Percentiles rank a stretch among this genome's conserved stretches.
These are phyloP conservation scores for Halcyon chelicuti DNA, from an alignment of 2,797 vertebrate species.

Conservation along the genomic window DNA sequence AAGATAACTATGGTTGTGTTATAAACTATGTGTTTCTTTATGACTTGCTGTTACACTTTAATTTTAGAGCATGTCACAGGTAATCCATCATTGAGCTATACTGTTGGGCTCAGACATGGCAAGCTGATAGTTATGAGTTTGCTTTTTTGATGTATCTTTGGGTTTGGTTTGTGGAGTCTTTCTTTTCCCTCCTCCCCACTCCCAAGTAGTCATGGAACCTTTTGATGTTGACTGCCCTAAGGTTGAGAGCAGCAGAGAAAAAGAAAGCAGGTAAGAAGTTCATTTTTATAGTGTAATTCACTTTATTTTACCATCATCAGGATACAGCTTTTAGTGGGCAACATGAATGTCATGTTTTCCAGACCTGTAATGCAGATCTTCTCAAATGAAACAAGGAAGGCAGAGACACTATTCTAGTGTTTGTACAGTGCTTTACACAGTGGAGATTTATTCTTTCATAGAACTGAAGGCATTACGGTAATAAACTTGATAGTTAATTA, in stretches of 20 bases:
- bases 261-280: not conserved
- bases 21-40: not conserved
- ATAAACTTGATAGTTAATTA: not conserved
- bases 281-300: not conserved
- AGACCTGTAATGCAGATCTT: not conserved
- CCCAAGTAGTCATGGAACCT: not conserved
- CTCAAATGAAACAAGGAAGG: not conserved
- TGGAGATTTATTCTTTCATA: not conserved
- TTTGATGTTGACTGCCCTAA: not conserved
- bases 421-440: not conserved
- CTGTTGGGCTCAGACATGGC: not conserved
- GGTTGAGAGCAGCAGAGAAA: not conserved
- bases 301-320: not conserved
- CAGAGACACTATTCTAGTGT: not conserved
- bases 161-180: fast-evolving
- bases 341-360: not conserved
- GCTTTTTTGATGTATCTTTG: not conserved
- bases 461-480: not conserved
- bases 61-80: not conserved
- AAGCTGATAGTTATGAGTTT: not conserved
- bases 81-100: not conserved
- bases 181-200: not conserved
- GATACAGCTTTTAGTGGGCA: not conserved
- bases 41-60: not conserved
- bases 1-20: not conserved